phyloP scores from a whole-genome alignment of 1,140 invertebrate species.

The Eueides isabella region DNA sequence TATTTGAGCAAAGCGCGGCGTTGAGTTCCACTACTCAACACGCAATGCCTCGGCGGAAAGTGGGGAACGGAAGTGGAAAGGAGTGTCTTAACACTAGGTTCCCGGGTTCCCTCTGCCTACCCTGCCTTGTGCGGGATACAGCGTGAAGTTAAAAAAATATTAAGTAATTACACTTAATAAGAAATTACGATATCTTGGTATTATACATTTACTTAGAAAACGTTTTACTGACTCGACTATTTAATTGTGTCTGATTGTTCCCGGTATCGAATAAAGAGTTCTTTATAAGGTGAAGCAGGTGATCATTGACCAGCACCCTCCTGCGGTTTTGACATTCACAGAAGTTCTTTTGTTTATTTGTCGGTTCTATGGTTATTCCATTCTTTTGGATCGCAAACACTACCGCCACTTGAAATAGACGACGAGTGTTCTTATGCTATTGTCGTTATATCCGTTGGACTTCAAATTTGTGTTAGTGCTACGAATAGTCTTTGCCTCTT shows the following conservation, averaged over 20 bases:
- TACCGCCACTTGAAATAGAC: constrained; percentile 31
- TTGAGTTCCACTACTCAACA: too few relatives aligned
- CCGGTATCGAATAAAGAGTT: constrained; percentile 25
- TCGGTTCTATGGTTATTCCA: constrained; percentile 25
- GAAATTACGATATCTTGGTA: not conserved
- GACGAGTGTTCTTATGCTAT: constrained; percentile 24
- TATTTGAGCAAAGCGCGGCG: too few relatives aligned
- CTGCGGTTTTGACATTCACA: constrained; percentile 48
- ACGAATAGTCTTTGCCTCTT: not conserved
- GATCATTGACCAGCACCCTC: constrained; percentile 44
- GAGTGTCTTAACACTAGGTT: too few relatives aligned
- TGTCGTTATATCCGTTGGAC: constrained; percentile 28
- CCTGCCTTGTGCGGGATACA: too few relatives aligned
- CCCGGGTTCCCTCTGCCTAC: too few relatives aligned
- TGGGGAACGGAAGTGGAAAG: too few relatives aligned
- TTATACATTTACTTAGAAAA: constrained; percentile 14
- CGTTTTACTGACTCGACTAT: constrained; percentile 20
- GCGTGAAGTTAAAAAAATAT: too few relatives aligned
- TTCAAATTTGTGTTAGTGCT: constrained; percentile 2
- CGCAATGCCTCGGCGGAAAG: too few relatives aligned
- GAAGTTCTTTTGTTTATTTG: constrained; percentile 35
- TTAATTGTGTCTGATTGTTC: constrained; percentile 28
- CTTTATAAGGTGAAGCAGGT: constrained; percentile 38
- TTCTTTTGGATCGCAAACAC: constrained; percentile 26
- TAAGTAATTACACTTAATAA: not conserved